These are phyloP conservation scores for Helicoverpa zea DNA, from an alignment of 1,140 invertebrate genomes.

Conservation along the genomic window DNA sequence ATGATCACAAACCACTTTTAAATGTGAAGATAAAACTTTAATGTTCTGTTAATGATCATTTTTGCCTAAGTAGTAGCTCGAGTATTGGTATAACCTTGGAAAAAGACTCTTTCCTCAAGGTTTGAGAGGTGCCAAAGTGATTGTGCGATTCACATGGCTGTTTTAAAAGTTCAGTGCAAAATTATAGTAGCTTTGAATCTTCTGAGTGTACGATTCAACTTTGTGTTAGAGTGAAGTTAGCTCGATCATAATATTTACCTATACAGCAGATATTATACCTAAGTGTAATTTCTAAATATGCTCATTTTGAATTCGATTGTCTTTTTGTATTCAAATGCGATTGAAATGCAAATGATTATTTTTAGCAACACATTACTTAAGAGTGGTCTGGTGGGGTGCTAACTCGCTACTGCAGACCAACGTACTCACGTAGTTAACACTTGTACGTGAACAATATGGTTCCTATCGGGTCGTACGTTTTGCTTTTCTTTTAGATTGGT, in stretches of 20 bases:
- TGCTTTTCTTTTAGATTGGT: conserved; percentile 17
- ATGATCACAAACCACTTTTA: not conserved
- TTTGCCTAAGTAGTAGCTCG: not conserved
- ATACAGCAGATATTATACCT: no score
- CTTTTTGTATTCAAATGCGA: not conserved
- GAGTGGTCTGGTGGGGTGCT: conserved; percentile 41
- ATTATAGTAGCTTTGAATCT: not conserved
- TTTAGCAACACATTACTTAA: conserved; percentile 45
- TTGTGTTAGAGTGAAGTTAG: no score
- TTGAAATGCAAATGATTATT: conserved; percentile 29
- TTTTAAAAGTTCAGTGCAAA: conserved; percentile 2
- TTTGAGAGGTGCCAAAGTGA: not conserved
- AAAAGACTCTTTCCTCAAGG: conserved; percentile 13
- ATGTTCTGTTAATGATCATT: not conserved
- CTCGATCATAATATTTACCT: no score
- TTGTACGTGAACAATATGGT: conserved; percentile 6
- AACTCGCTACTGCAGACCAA: not conserved
- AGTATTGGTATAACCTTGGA: not conserved
- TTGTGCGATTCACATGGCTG: not conserved
- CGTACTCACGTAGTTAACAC: conserved; percentile 24
- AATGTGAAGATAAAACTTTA: conserved; percentile 11
- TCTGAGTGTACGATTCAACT: no score
- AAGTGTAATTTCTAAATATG: no score
- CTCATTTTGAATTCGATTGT: not conserved
- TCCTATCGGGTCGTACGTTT: not conserved